Conservation (phyloP, 2,888 invertebrate genomes). For the Temnothorax unifasciatus region DNA sequence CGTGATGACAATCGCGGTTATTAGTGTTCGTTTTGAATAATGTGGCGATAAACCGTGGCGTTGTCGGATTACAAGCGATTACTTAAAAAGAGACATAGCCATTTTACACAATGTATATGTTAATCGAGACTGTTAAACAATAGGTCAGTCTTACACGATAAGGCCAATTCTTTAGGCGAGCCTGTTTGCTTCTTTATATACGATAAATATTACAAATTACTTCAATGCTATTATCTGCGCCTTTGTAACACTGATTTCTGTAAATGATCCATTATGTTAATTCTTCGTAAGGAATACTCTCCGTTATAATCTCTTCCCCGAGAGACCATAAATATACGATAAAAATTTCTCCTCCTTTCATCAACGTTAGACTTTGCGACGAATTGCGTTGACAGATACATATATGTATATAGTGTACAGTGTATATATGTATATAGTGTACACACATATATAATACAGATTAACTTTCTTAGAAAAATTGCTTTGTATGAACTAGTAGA, state of each 20-base stretch:
- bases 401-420: constrained; percentile 31
- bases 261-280: constrained; percentile 38
- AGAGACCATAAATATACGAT: constrained; percentile 32
- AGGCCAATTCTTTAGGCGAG: constrained; percentile 79
- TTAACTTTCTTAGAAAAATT: constrained; percentile 59
- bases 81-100: not conserved
- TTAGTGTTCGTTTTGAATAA: not conserved
- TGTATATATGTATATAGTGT: constrained; percentile 34
- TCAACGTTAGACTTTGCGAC: not conserved
- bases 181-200: not conserved
- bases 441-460: constrained; percentile 37
- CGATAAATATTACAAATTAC: constrained; percentile 33
- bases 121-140: constrained; percentile 72
- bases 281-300: constrained; percentile 26
- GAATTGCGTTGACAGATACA: constrained; percentile 36
- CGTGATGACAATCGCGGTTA: not conserved
- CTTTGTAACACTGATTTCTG: constrained; percentile 54
- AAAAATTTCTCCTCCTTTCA: constrained; percentile 34
- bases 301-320: not conserved
- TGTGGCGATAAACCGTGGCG: not conserved
- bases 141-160: constrained; percentile 79
- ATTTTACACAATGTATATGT: constrained; percentile 19
- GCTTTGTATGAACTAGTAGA: constrained; percentile 60
- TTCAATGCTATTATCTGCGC: constrained; percentile 68
- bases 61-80: constrained; percentile 11